A percentile compares a stretch with the other conserved stretches of the same genome.
Evolutionary conservation across 2,113 vertebrate genomes (phyloP).

Genomic region (Eupsittula cactorum): DNA sequence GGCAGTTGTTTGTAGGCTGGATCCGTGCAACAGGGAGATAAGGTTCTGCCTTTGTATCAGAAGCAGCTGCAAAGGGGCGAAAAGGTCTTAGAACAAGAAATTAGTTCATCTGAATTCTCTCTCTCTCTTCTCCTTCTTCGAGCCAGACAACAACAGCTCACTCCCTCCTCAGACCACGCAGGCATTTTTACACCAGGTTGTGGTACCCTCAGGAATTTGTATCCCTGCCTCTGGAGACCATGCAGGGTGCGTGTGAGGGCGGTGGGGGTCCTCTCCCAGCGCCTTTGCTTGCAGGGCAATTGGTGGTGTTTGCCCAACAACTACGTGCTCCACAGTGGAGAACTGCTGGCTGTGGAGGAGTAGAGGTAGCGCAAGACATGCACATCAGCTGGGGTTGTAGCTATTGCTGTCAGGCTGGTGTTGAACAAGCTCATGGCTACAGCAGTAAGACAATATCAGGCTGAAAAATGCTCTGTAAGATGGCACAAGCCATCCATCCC

Average conservation of each 20-base stretch:
- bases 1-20: slow-evolving; percentile 37
- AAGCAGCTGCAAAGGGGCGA: slow-evolving; percentile 48
- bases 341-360: not conserved
- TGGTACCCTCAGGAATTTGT: not conserved
- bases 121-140: not conserved
- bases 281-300: not conserved
- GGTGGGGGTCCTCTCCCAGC: accelerated
- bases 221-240: accelerated
- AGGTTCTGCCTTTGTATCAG: slow-evolving; percentile 66
- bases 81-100: slow-evolving; percentile 68
- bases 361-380: not conserved
- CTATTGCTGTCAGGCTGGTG: not conserved
- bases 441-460: not conserved
- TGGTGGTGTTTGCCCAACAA: accelerated
- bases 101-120: slow-evolving; percentile 57
- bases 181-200: not conserved
- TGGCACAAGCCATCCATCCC: not conserved
- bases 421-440: not conserved
- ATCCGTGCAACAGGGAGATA: slow-evolving; percentile 54
- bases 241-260: accelerated
- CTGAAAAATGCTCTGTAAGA: not conserved
- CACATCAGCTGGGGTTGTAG: accelerated
- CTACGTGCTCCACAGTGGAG: accelerated
- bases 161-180: accelerated
- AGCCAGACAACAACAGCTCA: not conserved